Conservation (phyloP, 92 coral and sea anemone species). For the Epizoanthus rinbou region DNA sequence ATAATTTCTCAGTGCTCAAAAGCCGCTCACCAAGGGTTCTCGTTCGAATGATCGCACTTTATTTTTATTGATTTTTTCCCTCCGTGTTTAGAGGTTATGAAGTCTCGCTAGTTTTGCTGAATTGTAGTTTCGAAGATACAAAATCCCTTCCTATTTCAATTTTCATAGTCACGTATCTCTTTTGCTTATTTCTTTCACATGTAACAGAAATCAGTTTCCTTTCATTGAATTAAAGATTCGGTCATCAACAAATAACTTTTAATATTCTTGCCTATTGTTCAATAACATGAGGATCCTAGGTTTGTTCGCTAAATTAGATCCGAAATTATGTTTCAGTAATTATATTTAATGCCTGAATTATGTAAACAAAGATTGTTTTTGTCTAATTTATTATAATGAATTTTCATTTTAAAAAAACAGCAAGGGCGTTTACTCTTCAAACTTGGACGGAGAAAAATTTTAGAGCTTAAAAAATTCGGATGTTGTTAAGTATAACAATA, state of each 20-base stretch:
- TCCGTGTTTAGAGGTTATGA: too few relatives aligned
- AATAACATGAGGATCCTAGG: not conserved
- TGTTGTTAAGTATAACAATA: too few relatives aligned
- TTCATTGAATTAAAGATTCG: conserved; percentile 11
- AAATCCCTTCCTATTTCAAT: not conserved
- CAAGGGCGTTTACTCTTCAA: not conserved
- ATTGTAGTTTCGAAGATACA: too few relatives aligned
- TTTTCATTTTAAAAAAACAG: not conserved
- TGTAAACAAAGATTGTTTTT: conserved; percentile 2
- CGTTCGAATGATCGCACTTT: too few relatives aligned
- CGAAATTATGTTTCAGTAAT: conserved; percentile 4
- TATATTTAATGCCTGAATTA: not conserved
- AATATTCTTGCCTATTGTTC: not conserved
- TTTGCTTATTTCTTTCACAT: not conserved
- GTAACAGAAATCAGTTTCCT: conserved; percentile 1
- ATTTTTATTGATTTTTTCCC: too few relatives aligned
- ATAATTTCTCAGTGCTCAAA: too few relatives aligned
- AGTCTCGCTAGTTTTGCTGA: too few relatives aligned
- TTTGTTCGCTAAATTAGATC: conserved; percentile 15
- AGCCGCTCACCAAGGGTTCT: too few relatives aligned
- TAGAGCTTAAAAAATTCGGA: not conserved
- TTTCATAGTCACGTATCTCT: not conserved
- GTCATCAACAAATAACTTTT: not conserved
- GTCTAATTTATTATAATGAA: not conserved
- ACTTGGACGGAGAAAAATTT: not conserved